Evolutionary conservation across 2,113 vertebrate genomes (phyloP).

Genomic region (Chamaetylas fuelleborni): DNA sequence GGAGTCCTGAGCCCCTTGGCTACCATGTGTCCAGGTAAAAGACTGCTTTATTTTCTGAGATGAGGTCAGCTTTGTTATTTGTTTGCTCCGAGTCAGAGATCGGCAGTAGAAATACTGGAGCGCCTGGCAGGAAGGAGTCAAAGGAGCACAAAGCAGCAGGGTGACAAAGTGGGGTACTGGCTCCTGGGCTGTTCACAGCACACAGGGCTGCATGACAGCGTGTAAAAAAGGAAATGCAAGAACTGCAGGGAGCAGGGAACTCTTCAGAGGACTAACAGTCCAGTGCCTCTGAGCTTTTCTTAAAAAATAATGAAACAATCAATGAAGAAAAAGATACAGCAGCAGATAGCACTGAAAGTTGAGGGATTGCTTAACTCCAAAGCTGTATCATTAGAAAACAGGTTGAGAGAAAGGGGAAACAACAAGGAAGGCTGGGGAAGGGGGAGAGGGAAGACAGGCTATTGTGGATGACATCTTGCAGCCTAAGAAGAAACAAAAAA

Average conservation of each 20-base stretch:
- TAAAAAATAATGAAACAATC: not conserved
- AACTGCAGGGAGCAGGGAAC: not conserved
- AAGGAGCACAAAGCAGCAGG: not conserved
- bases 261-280: not conserved
- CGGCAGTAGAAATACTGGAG: not conserved
- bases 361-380: not conserved
- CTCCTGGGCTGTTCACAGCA: not conserved
- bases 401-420: not conserved
- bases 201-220: not conserved
- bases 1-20: not conserved
- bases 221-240: not conserved
- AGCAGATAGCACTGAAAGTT: not conserved
- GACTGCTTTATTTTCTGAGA: not conserved
- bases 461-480: not conserved
- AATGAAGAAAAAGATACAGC: not conserved
- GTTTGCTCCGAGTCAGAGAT: not conserved
- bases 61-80: not conserved
- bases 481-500: slow-evolving; percentile 18
- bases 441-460: not conserved
- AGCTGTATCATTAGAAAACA: not conserved
- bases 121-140: not conserved
- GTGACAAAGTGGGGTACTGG: not conserved
- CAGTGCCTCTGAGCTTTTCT: not conserved
- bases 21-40: not conserved
- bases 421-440: not conserved